phyloP scores from a whole-genome alignment of 2,888 invertebrate genomes.

The Diarsia mendica region DNA sequence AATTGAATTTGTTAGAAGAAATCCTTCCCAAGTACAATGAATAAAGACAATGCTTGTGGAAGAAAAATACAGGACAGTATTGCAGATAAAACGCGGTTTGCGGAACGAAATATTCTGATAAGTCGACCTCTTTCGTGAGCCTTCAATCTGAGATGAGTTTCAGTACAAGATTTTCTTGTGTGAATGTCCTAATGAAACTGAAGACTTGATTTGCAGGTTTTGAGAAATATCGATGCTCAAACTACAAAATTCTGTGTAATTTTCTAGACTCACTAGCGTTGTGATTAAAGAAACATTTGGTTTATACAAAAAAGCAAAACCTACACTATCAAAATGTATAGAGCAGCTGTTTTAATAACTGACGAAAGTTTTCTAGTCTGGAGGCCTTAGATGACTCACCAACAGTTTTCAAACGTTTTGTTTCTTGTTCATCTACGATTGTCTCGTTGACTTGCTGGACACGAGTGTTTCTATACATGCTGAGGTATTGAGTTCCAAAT shows the following conservation, averaged over 20 bases:
- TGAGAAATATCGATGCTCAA: not conserved
- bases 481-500: too few relatives aligned
- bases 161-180: constrained; percentile 19
- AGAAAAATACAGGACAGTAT: constrained; percentile 57
- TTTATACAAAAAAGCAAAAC: not conserved
- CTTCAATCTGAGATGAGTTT: constrained; percentile 33
- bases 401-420: too few relatives aligned
- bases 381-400: too few relatives aligned
- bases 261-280: not conserved
- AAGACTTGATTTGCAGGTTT: not conserved
- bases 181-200: constrained; percentile 22
- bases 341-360: too few relatives aligned
- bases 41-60: constrained; percentile 62
- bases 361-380: too few relatives aligned
- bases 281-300: not conserved
- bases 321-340: too few relatives aligned
- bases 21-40: constrained; percentile 65
- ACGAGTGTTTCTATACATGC: too few relatives aligned
- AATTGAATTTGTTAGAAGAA: constrained; percentile 74
- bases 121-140: constrained; percentile 50
- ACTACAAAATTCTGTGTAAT: not conserved
- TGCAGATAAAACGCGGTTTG: constrained; percentile 59
- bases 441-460: not conserved
- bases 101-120: constrained; percentile 61
- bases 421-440: not conserved